Evolutionary conservation across 2,888 invertebrate species (phyloP).

Genomic region (Calameuta filiformis): DNA sequence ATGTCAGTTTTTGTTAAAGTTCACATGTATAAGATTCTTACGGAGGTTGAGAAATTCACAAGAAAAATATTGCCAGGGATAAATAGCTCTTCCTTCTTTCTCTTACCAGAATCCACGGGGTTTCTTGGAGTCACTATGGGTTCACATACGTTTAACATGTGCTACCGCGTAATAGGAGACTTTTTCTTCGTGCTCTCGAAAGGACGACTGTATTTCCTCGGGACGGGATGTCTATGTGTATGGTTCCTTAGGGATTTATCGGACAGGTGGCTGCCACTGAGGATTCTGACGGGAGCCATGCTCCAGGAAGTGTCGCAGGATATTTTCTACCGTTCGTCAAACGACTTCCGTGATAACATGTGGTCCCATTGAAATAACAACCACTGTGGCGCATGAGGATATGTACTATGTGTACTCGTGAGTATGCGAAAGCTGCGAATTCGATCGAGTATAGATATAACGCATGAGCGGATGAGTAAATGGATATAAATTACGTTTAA

Average conservation of each 20-base stretch:
- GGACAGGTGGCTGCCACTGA: slow-evolving; percentile 52
- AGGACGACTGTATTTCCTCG: neutral
- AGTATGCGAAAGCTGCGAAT: neutral
- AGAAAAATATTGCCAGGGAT: neutral
- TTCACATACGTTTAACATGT: slow-evolving; percentile 1
- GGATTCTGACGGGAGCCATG: slow-evolving; percentile 41
- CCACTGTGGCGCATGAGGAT: slow-evolving; percentile 21
- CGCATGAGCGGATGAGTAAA: neutral
- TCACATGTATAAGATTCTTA: neutral
- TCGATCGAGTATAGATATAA: neutral
- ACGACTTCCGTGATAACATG: slow-evolving; percentile 48
- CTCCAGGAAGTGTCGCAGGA: slow-evolving; percentile 43
- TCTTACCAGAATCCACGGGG: neutral
- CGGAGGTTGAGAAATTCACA: neutral
- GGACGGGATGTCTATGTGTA: neutral
- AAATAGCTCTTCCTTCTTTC: neutral
- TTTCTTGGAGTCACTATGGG: neutral
- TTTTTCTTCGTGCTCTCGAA: neutral
- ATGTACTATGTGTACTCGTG: neutral
- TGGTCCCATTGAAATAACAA: slow-evolving; percentile 42
- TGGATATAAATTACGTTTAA: neutral
- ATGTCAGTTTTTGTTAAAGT: neutral
- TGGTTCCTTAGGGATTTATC: slow-evolving; percentile 34
- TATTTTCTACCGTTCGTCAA: slow-evolving; percentile 23
- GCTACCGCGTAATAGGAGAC: slow-evolving; percentile 4